A percentile compares a stretch with the other conserved stretches of the same genome.
These are phyloP conservation scores for Acrobasis suavella DNA, from an alignment of 2,888 invertebrate species.

Conservation along the genomic window DNA sequence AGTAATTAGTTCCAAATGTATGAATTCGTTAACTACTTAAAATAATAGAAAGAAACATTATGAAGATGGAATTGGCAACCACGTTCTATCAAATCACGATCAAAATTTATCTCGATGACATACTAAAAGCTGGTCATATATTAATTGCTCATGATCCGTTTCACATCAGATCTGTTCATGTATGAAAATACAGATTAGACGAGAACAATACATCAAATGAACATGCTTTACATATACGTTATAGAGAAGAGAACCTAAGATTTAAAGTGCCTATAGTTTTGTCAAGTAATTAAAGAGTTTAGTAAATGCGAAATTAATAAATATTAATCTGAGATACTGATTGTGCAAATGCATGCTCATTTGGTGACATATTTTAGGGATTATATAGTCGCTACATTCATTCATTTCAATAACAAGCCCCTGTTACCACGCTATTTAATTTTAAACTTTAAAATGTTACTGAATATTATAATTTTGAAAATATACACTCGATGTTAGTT, in stretches of 20 bases:
- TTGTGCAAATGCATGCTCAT: constrained; percentile 75
- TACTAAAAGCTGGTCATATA: background rate
- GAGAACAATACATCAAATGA: constrained; percentile 67
- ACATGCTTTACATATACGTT: constrained; percentile 62
- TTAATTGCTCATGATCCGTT: constrained; percentile 58
- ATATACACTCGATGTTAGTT: background rate
- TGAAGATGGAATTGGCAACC: too few relatives aligned
- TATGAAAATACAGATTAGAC: constrained; percentile 60
- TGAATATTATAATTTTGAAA: constrained; percentile 1
- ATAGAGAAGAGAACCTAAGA: constrained; percentile 33
- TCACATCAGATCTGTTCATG: constrained; percentile 48
- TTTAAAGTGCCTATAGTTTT: background rate
- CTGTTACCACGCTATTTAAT: constrained; percentile 22
- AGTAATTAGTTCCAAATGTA: too few relatives aligned
- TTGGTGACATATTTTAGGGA: constrained; percentile 56
- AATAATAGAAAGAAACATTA: too few relatives aligned
- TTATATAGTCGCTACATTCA: constrained; percentile 50
- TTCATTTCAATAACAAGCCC: constrained; percentile 29
- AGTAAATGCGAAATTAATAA: background rate
- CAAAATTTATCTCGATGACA: constrained; percentile 15
- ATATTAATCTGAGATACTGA: constrained; percentile 24
- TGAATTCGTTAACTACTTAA: too few relatives aligned
- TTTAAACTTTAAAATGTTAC: constrained; percentile 21
- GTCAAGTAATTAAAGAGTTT: background rate
- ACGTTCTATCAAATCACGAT: too few relatives aligned